Percentiles rank a stretch among this genome's conserved stretches.
Evolutionary conservation across 1,140 invertebrate genomes (phyloP).

Genomic region (Diorhabda carinulata): DNA sequence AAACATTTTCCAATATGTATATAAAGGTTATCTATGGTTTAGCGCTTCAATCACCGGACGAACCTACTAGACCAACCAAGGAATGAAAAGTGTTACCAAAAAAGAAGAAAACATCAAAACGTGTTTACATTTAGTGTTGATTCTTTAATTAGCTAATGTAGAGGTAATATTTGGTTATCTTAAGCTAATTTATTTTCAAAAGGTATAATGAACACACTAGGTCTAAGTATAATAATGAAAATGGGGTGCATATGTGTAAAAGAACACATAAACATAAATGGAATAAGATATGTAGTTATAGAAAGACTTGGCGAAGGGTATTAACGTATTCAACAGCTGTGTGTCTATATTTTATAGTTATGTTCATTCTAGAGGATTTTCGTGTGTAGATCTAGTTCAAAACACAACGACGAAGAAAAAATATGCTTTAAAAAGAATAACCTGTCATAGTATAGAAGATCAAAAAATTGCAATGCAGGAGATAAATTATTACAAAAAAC

Average conservation of each 20-base stretch:
- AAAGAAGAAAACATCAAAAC: too few relatives aligned
- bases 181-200: too few relatives aligned
- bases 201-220: conserved; percentile 62
- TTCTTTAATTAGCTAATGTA: too few relatives aligned
- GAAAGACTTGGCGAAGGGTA: conserved; percentile 78
- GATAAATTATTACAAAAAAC: conserved; percentile 67
- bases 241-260: conserved; percentile 77
- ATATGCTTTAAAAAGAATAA: conserved; percentile 79
- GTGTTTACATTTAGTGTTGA: too few relatives aligned
- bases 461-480: conserved; percentile 70
- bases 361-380: conserved; percentile 68
- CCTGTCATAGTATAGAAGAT: conserved; percentile 76
- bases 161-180: too few relatives aligned
- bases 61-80: too few relatives aligned
- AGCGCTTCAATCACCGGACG: too few relatives aligned
- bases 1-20: too few relatives aligned
- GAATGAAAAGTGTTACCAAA: too few relatives aligned
- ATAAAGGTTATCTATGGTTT: too few relatives aligned
- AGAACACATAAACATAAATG: conserved; percentile 69
- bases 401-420: conserved; percentile 65
- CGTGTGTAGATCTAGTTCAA: conserved; percentile 75
- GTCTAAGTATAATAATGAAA: conserved; percentile 65
- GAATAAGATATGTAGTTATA: conserved; percentile 63
- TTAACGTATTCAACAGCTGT: conserved; percentile 20
- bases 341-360: not conserved